These are phyloP conservation scores for Acinonyx jubatus DNA, from an alignment of 2,113 vertebrate species.

Conservation along the genomic window DNA sequence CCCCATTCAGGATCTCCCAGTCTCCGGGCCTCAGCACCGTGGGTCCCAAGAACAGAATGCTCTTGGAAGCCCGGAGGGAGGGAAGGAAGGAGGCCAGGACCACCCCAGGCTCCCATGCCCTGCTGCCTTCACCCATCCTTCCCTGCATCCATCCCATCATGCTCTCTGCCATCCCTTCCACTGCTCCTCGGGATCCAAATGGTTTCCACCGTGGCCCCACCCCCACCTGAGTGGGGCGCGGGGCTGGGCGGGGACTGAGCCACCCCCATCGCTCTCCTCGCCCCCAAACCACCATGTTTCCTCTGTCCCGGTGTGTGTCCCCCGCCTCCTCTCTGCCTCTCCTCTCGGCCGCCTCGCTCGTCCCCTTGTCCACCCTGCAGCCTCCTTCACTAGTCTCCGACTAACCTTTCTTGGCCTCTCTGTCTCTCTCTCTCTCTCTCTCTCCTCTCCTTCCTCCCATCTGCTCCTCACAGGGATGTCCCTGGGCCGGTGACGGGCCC, in stretches of 20 bases:
- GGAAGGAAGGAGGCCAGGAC: background rate
- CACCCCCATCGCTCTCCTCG: slow-evolving; percentile 42
- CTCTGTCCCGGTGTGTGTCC: slow-evolving; percentile 63
- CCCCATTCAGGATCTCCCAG: background rate
- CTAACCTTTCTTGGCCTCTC: slow-evolving; percentile 72
- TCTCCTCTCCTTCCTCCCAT: slow-evolving; percentile 72
- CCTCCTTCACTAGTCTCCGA: slow-evolving; percentile 64
- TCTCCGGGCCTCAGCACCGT: background rate
- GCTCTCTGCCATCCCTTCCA: background rate
- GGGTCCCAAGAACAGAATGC: background rate
- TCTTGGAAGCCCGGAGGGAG: accelerated
- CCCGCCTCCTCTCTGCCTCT: slow-evolving; percentile 82
- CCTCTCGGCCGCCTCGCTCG: slow-evolving; percentile 79
- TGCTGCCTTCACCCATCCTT: background rate
- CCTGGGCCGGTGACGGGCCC: slow-evolving; percentile 72
- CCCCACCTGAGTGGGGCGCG: background rate
- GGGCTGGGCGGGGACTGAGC: slow-evolving; percentile 1
- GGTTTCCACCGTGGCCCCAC: slow-evolving; percentile 43
- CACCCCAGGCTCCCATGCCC: background rate
- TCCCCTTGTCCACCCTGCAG: slow-evolving; percentile 63
- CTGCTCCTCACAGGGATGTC: slow-evolving; percentile 78
- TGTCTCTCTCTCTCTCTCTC: slow-evolving; percentile 57
- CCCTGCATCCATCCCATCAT: slow-evolving; percentile 19
- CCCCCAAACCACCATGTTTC: slow-evolving; percentile 64
- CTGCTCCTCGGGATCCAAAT: slow-evolving; percentile 58